Conservation (phyloP, 2,113 vertebrate species). For the Caloenas nicobarica region DNA sequence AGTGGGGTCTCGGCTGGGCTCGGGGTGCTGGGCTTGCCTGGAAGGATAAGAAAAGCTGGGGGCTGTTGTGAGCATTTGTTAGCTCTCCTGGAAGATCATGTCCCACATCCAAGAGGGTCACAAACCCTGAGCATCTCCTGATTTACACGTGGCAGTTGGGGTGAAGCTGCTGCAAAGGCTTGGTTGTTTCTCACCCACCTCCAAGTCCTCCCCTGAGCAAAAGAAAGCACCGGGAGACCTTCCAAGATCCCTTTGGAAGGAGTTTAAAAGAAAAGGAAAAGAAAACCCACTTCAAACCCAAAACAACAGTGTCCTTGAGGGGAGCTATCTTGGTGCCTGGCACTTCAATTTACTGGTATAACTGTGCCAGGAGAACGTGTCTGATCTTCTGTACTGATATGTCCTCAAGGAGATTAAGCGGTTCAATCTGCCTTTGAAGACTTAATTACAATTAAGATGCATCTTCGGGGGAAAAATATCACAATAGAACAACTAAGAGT, state of each 20-base stretch:
- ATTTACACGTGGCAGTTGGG: background rate
- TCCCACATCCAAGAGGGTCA: background rate
- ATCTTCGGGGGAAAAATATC: background rate
- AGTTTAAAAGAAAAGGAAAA: conserved; percentile 4
- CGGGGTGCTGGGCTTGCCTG: background rate
- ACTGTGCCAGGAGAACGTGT: background rate
- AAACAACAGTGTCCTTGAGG: background rate
- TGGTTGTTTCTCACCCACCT: background rate
- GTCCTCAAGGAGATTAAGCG: background rate
- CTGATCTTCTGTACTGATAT: background rate
- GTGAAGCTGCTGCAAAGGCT: background rate
- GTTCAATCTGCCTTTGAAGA: conserved; percentile 19
- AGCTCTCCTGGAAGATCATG: background rate
- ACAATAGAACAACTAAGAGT: background rate
- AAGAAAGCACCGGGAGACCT: background rate
- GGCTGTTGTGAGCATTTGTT: background rate
- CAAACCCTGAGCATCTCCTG: rapidly evolving
- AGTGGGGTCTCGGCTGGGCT: background rate
- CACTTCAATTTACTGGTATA: background rate
- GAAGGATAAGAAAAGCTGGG: background rate
- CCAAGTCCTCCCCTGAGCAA: background rate
- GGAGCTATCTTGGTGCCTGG: background rate
- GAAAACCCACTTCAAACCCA: background rate
- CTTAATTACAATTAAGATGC: background rate
- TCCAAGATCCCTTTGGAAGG: background rate